Evolutionary conservation across 2,888 invertebrate species (phyloP).

Genomic region (Listrodromus nycthemerus): DNA sequence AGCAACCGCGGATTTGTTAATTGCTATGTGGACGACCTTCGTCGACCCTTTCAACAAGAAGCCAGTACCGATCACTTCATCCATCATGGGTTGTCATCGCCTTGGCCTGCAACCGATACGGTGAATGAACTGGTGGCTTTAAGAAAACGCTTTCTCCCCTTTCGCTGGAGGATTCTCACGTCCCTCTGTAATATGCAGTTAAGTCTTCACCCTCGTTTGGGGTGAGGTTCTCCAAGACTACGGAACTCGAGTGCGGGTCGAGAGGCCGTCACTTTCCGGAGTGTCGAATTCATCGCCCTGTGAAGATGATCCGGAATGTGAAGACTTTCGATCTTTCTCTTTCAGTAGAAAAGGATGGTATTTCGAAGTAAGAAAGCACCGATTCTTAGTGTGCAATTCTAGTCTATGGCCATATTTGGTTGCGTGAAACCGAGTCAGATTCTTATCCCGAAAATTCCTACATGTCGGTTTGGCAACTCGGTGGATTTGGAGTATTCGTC

Average conservation of each 20-base stretch:
- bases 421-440: no score
- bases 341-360: background rate
- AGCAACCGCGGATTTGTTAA: slow-evolving; percentile 43
- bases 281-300: slow-evolving; percentile 56
- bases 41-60: slow-evolving; percentile 9
- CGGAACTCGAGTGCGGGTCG: slow-evolving; percentile 25
- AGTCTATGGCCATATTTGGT: no score
- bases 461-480: no score
- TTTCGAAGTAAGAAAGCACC: background rate
- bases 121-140: slow-evolving; percentile 40
- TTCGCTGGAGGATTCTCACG: slow-evolving; percentile 40
- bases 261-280: slow-evolving; percentile 48
- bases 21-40: slow-evolving; percentile 36
- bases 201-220: slow-evolving; percentile 51
- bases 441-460: no score
- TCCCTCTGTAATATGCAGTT: slow-evolving; percentile 24
- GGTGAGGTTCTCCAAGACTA: slow-evolving; percentile 39
- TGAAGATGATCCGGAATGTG: slow-evolving; percentile 10
- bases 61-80: slow-evolving; percentile 30
- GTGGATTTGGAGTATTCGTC: no score
- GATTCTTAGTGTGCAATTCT: no score
- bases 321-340: background rate
- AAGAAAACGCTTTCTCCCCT: slow-evolving; percentile 41
- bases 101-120: slow-evolving; percentile 20
- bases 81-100: slow-evolving; percentile 15